Evolutionary conservation across 2,113 vertebrate genomes (phyloP).

Genomic region (Gobiocypris rarus): DNA sequence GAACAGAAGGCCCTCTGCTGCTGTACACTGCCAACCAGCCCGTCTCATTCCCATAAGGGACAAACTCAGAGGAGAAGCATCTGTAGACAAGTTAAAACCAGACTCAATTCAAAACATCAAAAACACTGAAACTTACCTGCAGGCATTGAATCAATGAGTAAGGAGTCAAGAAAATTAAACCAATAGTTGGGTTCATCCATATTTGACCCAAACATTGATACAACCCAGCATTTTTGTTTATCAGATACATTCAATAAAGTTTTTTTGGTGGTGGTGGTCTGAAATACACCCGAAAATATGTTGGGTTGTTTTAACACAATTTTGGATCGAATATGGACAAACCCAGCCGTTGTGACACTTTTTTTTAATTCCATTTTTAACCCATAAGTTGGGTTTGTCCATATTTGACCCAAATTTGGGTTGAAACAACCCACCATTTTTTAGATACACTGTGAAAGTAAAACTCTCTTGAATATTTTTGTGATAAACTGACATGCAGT

Average conservation of each 20-base stretch:
- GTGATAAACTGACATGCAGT: neutral
- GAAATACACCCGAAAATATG: no score
- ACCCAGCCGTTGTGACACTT: no score
- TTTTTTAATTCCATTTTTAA: no score
- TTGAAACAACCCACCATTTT: no score
- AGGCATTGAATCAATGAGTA: neutral
- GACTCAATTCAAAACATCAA: neutral
- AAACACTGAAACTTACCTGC: constrained; percentile 1
- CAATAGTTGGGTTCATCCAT: no score
- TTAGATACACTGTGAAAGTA: neutral
- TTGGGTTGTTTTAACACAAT: no score
- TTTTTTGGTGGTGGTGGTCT: neutral
- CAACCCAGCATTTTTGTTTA: no score
- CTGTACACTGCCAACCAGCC: constrained; percentile 58
- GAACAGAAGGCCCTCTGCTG: constrained; percentile 61
- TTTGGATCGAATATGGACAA: no score
- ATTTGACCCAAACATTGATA: no score
- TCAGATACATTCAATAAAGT: neutral
- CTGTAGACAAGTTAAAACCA: constrained; percentile 26
- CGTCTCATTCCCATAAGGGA: constrained; percentile 54
- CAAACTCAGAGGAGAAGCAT: constrained; percentile 19
- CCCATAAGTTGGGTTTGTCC: no score
- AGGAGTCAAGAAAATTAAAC: neutral
- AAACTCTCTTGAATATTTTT: neutral
- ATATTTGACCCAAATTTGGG: no score